These are phyloP conservation scores for Nanger granti DNA, from an alignment of 2,113 vertebrate genomes.

Conservation along the genomic window DNA sequence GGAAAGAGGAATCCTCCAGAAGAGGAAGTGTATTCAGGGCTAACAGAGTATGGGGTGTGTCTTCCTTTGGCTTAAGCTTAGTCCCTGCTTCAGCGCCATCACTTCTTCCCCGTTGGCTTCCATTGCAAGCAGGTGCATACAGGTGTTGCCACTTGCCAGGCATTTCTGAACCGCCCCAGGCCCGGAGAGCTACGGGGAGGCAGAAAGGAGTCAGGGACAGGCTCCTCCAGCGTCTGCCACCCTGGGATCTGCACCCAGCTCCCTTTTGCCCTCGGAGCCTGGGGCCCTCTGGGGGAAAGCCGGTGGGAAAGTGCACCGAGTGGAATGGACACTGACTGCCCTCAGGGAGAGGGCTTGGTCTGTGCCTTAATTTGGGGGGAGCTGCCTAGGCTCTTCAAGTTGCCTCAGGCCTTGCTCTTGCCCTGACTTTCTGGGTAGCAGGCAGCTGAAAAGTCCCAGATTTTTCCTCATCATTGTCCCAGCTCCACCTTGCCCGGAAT, in stretches of 20 bases:
- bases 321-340: background rate
- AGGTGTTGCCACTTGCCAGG: background rate
- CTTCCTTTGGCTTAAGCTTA: conserved; percentile 20
- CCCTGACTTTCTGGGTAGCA: background rate
- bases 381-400: background rate
- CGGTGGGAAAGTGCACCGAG: background rate
- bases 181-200: background rate
- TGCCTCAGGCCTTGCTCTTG: background rate
- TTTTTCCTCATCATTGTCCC: background rate
- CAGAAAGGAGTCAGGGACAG: background rate
- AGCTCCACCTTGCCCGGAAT: background rate
- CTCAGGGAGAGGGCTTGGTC: background rate
- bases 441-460: conserved; percentile 23
- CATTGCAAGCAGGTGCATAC: background rate
- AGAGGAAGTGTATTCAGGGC: background rate
- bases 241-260: background rate
- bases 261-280: background rate
- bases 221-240: background rate
- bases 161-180: background rate
- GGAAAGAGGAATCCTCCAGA: background rate
- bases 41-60: background rate
- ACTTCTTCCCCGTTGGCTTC: background rate
- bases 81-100: background rate
- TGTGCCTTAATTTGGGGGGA: background rate
- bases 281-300: background rate